Conservation (phyloP, 1,140 invertebrate species). For the Drosophila obscura region DNA sequence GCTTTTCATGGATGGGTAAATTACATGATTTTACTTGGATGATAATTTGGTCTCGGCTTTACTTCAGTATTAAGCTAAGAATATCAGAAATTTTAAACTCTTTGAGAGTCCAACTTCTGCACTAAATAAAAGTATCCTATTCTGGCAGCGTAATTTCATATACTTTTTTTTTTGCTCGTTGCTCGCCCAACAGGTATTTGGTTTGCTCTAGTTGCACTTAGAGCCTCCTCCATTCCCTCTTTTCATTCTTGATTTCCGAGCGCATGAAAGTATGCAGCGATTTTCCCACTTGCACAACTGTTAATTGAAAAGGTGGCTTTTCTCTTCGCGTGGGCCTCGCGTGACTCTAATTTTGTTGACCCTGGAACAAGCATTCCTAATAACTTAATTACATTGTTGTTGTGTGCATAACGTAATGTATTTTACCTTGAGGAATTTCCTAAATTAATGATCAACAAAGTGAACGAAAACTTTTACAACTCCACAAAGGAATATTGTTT, state of each 20-base stretch:
- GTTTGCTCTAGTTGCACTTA: no score
- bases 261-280: constrained; percentile 30
- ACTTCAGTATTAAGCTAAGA: no score
- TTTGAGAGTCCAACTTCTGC: neutral
- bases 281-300: constrained; percentile 3
- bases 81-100: no score
- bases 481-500: constrained; percentile 14
- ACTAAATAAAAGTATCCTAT: neutral
- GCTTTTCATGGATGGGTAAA: neutral
- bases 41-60: no score
- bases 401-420: no score
- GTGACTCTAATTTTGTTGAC: constrained; percentile 25
- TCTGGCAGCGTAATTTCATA: no score
- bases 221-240: no score
- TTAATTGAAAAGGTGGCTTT: constrained; percentile 30
- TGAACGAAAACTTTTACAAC: neutral
- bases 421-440: neutral
- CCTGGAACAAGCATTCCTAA: constrained; percentile 17
- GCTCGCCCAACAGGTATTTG: constrained; percentile 10
- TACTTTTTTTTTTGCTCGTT: no score
- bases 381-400: constrained; percentile 1
- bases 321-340: neutral
- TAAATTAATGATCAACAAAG: constrained; percentile 38
- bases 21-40: no score
- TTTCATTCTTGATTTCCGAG: neutral